Evolutionary conservation across 1,140 invertebrate species (phyloP), one percentile per base, ranked within the genome.

Genomic region (Zaprionus nigranus): DNA sequence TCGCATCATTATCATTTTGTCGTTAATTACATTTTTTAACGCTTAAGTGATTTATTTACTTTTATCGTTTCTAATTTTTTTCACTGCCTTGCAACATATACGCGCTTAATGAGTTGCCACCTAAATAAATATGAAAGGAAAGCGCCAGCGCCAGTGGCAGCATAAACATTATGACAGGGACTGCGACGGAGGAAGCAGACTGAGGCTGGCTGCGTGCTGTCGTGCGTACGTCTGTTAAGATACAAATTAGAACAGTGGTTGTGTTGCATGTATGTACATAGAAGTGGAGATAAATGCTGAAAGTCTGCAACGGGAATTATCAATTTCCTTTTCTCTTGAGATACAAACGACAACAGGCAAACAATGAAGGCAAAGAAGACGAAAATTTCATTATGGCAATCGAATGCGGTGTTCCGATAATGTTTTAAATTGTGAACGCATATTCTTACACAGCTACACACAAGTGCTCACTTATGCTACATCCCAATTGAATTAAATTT

Each of bases 1-100:
- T 51, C 67, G 85, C 81, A 77, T 88, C 85, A 88, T 88, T 90
- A 90, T 88, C 84, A 90, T 90, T 90, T 83, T 90, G 84, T 85
- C 84, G 84, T 88, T 88, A 88, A 88, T 88, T 88, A 88, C 85
- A 90, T 88, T 90, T 88, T 88, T 90, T 81, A 88, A 75, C 79
- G 85, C 81, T 85, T 90, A 88, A 88, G 85, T 88, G 85, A 88
- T 90, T 88, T 88, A 88, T 90, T 81, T 81, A 88, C 82, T 88
- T 88, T 88, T 90, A 88, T 88, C 84, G 81, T 90, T 88, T 88
- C 84, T 88, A 88, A 88, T 88, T 88, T 90, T 85, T 72, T 57
- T 71, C 78, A 66, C 38, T 63, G 46, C 51, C 34, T 43, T 28
- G 51, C 43, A 59, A 61, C 59, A 38, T 49, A 58, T 57, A 69